Conservation (phyloP, 1,140 invertebrate species). For the Augochlora pura region DNA sequence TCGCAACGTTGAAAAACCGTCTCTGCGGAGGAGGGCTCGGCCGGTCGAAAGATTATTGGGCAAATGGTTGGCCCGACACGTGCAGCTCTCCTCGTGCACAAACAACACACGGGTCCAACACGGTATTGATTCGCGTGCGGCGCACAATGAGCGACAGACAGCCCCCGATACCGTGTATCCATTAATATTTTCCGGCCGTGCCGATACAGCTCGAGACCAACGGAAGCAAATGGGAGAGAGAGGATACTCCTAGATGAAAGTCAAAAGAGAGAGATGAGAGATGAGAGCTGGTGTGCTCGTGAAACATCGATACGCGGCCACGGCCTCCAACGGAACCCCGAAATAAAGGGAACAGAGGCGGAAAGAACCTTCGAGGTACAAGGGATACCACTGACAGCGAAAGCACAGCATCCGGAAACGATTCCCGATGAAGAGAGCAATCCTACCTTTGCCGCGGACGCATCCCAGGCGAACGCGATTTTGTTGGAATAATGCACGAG, state of each 20-base stretch:
- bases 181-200: slow-evolving; percentile 66
- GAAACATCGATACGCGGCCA: no score
- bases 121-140: slow-evolving; percentile 60
- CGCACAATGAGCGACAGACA: slow-evolving; percentile 66
- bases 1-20: slow-evolving; percentile 40
- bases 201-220: slow-evolving; percentile 23
- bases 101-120: slow-evolving; percentile 60
- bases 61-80: slow-evolving; percentile 24
- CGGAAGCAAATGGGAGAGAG: slow-evolving; percentile 34
- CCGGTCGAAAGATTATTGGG: slow-evolving; percentile 52
- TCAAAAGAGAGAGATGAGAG: no score
- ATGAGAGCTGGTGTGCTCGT: no score
- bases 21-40: slow-evolving; percentile 2
- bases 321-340: no score
- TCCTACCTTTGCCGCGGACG: no score
- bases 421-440: no score
- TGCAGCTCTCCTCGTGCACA: slow-evolving; percentile 53
- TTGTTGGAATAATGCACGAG: no score
- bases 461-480: no score
- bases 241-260: slow-evolving; percentile 33
- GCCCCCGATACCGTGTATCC: slow-evolving; percentile 54
- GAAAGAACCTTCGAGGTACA: no score
- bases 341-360: no score
- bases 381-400: no score
- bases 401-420: no score